These are phyloP conservation scores for Lacerta bilineata DNA, from an alignment of 2,797 vertebrate genomes.

Conservation along the genomic window DNA sequence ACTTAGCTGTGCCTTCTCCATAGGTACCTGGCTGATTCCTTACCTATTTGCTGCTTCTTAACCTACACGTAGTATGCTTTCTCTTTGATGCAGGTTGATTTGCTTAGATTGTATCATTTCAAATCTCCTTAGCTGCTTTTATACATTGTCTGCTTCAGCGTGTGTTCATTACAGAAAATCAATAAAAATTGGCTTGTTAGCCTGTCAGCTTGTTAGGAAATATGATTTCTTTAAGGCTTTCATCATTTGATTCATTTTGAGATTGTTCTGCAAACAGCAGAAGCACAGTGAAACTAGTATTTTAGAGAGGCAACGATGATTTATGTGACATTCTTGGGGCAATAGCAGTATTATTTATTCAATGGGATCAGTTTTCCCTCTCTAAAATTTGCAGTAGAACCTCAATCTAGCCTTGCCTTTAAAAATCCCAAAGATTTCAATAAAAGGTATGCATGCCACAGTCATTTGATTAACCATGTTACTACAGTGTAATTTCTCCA, in stretches of 20 bases:
- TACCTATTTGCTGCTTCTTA: background rate
- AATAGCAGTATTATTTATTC: background rate
- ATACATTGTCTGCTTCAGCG: background rate
- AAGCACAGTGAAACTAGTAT: background rate
- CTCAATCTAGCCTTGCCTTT: background rate
- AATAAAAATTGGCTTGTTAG: slow-evolving; percentile 30
- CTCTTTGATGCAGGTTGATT: background rate
- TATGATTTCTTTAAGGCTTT: slow-evolving; percentile 9
- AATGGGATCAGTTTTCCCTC: background rate
- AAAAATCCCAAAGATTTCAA: background rate
- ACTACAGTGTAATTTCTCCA: background rate
- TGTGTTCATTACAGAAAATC: slow-evolving; percentile 20
- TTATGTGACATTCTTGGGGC: background rate
- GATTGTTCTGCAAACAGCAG: background rate
- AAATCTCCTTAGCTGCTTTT: background rate
- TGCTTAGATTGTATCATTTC: slow-evolving; percentile 2
- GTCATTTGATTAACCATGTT: background rate
- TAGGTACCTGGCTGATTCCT: background rate
- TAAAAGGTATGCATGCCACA: background rate
- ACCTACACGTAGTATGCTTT: background rate
- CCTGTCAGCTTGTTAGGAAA: background rate
- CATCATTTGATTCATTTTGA: slow-evolving; percentile 19
- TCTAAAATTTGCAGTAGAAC: background rate
- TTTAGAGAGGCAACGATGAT: background rate
- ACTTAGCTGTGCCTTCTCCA: background rate